These are phyloP conservation scores for Mesoclemmys tuberculata DNA, from an alignment of 2,113 vertebrate genomes.

Conservation along the genomic window DNA sequence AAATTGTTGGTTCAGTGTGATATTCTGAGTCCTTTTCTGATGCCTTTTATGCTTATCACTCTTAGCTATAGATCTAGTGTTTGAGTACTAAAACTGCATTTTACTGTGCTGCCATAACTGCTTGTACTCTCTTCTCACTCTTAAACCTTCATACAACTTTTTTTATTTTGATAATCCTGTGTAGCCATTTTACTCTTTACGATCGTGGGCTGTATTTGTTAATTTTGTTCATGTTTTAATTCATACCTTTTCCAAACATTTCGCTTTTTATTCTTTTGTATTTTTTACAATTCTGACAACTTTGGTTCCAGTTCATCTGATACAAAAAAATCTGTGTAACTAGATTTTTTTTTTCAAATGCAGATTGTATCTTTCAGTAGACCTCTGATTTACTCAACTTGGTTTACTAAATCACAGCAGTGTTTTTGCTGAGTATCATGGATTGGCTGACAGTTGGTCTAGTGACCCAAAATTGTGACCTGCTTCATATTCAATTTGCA, in stretches of 20 bases:
- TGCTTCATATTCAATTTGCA: slow-evolving; percentile 55
- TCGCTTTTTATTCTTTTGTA: slow-evolving; percentile 48
- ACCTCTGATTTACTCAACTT: slow-evolving; percentile 68
- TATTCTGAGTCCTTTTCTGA: slow-evolving; percentile 13
- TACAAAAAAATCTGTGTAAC: slow-evolving; percentile 40
- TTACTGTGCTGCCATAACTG: slow-evolving; percentile 71
- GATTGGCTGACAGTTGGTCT: slow-evolving; percentile 65
- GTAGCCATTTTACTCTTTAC: slow-evolving; percentile 72
- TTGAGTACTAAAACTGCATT: slow-evolving; percentile 69
- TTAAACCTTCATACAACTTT: slow-evolving; percentile 62
- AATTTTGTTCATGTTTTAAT: slow-evolving; percentile 71
- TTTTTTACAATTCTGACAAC: slow-evolving; percentile 21
- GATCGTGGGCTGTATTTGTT: slow-evolving; percentile 72
- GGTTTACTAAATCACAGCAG: slow-evolving; percentile 58
- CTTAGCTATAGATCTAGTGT: slow-evolving; percentile 30
- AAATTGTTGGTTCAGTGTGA: slow-evolving; percentile 60
- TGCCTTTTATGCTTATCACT: slow-evolving; percentile 65
- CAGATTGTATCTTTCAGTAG: slow-evolving; percentile 77
- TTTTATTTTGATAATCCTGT: slow-evolving; percentile 69
- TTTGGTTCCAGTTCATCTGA: slow-evolving; percentile 74
- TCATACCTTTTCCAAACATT: slow-evolving; percentile 80
- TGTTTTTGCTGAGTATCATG: slow-evolving; percentile 62
- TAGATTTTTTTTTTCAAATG: slow-evolving; percentile 77
- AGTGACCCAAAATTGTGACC: slow-evolving; percentile 57
- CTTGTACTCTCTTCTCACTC: slow-evolving; percentile 61